Evolutionary conservation across 2,113 vertebrate genomes (phyloP), one percentile per base, ranked within the genome.

Genomic region (Sakesphorus luctuosus): DNA sequence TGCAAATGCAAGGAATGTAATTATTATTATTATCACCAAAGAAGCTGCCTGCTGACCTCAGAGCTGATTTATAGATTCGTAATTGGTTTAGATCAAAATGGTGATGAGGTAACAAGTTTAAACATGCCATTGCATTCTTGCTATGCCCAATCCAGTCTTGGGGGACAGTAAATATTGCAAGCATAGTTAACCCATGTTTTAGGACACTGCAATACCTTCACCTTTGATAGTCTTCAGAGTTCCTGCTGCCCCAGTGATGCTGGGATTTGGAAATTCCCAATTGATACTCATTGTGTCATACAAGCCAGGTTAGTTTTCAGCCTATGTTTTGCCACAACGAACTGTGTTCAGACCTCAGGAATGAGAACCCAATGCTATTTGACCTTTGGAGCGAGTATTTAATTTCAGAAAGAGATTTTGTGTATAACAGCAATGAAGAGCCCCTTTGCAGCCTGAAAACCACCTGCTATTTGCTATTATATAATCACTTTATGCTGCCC

Each of bases 1-100:
- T 38, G 61, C 18, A 88, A 95, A 75, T 40, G 90, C 76, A 82
- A 87, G 84, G 84, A 91, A 65, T 36, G 49, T 94, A 96, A 95
- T 96, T 96, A 95, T 90, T 96, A 95, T 90, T 93, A 90, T 89
- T 90, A 92, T 93, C 85, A 71, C 52, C 38, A 78, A 47, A 72
- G 79, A 78, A 86, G 85, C 56, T 90, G 82, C 61, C 75, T 56
- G 55, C 52, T 92, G 82, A 92, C 92, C 92, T 94, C 2, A 0
- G 65, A 86, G 72, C 82, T 95, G 93, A 72, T 88, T 88, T 86
- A 94, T 96, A 86, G 90, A 92, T 95, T 94, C 36, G 3, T 84
- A 55, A 93, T 92, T 65, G 87, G 75, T 78, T 89, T 44, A 78
- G 88, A 95, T 90, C 5, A 6, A 77, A 84, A 81, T 4, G 79